Percentiles rank a stretch among this genome's conserved stretches.
phyloP scores from a whole-genome alignment of 1,140 invertebrate species.

The Anthonomus grandis region DNA sequence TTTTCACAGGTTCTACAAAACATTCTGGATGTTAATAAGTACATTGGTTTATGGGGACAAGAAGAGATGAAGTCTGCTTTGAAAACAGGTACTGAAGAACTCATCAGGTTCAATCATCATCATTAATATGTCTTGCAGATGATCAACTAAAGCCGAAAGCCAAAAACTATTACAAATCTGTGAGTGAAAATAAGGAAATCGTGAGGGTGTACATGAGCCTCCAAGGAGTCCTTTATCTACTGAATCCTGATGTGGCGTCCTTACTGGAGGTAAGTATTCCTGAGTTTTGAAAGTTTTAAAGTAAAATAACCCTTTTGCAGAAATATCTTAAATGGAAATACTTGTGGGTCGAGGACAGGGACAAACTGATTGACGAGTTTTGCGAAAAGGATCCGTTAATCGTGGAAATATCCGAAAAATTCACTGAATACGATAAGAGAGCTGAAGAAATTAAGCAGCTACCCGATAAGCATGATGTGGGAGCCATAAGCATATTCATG shows the following conservation, averaged over 20 bases:
- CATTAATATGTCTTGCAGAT: too few species aligned
- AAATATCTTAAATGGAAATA: slow-evolving; percentile 59
- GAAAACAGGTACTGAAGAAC: slow-evolving; percentile 17
- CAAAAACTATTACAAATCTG: slow-evolving; percentile 65
- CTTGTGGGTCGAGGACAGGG: slow-evolving; percentile 69
- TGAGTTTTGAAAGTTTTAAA: slow-evolving; percentile 1
- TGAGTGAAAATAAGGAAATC: slow-evolving; percentile 78
- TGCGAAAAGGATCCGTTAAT: slow-evolving; percentile 66
- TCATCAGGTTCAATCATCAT: not conserved
- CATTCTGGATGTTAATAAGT: slow-evolving; percentile 62
- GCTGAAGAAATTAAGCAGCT: slow-evolving; percentile 63
- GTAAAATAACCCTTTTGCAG: slow-evolving; percentile 30
- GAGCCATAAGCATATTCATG: slow-evolving; percentile 65
- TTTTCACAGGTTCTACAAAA: slow-evolving; percentile 64
- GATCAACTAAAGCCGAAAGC: slow-evolving; percentile 5
- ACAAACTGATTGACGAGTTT: slow-evolving; percentile 65
- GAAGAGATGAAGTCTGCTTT: slow-evolving; percentile 25
- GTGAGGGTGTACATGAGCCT: slow-evolving; percentile 67
- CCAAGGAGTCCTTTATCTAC: slow-evolving; percentile 63
- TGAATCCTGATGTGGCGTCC: slow-evolving; percentile 60
- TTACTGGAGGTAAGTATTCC: slow-evolving; percentile 49
- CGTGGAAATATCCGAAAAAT: slow-evolving; percentile 70
- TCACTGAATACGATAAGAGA: slow-evolving; percentile 65
- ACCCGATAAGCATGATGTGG: slow-evolving; percentile 60
- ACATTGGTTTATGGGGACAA: slow-evolving; percentile 69